A percentile compares a stretch with the other conserved stretches of the same genome.
Evolutionary conservation across 2,888 invertebrate species (phyloP).

Genomic region (Dryomyza anilis): DNA sequence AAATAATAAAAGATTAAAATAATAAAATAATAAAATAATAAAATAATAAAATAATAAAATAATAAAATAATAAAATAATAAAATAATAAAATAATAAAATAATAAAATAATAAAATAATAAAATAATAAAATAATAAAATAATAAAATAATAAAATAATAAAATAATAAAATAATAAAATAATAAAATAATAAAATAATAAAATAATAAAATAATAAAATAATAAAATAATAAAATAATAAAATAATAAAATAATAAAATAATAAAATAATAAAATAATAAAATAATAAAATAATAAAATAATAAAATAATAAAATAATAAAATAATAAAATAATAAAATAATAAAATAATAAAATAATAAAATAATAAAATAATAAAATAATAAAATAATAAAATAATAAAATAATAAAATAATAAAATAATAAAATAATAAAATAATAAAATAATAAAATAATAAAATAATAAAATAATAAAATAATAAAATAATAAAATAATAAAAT

Average conservation of each 20-base stretch:
- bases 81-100: not conserved
- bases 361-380: too few species aligned
- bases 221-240: not conserved
- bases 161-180: not conserved
- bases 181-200: not conserved
- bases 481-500: too few species aligned
- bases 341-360: not conserved
- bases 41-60: not conserved
- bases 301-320: not conserved
- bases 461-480: too few species aligned
- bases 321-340: not conserved
- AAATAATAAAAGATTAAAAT: not conserved
- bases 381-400: too few species aligned
- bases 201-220: not conserved
- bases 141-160: not conserved
- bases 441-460: too few species aligned
- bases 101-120: not conserved
- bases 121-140: not conserved
- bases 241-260: not conserved
- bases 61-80: not conserved
- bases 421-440: too few species aligned
- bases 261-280: not conserved
- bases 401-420: too few species aligned
- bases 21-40: not conserved
- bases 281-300: not conserved